These are phyloP conservation scores for Nematolebias whitei DNA, from an alignment of 2,113 vertebrate genomes.

Conservation along the genomic window DNA sequence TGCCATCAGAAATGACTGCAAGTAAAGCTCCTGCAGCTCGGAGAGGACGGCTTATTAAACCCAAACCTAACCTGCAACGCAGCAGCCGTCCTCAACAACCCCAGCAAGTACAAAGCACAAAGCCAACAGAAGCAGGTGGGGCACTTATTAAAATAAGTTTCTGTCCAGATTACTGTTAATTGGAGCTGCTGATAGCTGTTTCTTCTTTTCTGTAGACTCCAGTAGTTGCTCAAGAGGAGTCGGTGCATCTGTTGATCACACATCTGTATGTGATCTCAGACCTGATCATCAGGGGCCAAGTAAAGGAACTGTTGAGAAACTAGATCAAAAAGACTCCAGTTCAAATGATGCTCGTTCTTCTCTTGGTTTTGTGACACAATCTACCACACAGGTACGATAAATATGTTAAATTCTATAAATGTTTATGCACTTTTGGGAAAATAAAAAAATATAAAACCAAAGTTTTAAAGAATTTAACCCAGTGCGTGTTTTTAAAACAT, in stretches of 20 bases:
- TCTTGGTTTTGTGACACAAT: background rate
- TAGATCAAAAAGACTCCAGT: background rate
- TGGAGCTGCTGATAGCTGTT: too few relatives aligned
- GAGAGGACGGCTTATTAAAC: conserved; percentile 60
- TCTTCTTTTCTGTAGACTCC: conserved; percentile 9
- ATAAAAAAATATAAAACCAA: too few relatives aligned
- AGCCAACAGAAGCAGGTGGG: conserved; percentile 39
- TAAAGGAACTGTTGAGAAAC: conserved; percentile 14
- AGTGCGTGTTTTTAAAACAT: too few relatives aligned
- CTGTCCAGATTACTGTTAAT: background rate
- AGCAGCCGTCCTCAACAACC: conserved; percentile 7
- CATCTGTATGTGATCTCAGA: background rate
- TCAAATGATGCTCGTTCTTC: conserved; percentile 1
- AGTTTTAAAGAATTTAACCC: too few relatives aligned
- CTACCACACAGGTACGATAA: conserved; percentile 35
- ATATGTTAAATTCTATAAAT: background rate
- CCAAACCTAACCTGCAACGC: conserved; percentile 62
- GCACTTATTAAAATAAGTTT: background rate
- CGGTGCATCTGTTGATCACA: background rate
- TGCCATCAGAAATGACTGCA: background rate
- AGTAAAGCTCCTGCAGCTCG: conserved; percentile 26
- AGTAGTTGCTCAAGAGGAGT: background rate
- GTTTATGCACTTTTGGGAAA: too few relatives aligned
- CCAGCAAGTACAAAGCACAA: background rate
- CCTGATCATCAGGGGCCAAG: conserved; percentile 11